Percentiles rank a stretch among this genome's conserved stretches.
Evolutionary conservation across 2,113 vertebrate genomes (phyloP).

Genomic region (Centropristis striata): DNA sequence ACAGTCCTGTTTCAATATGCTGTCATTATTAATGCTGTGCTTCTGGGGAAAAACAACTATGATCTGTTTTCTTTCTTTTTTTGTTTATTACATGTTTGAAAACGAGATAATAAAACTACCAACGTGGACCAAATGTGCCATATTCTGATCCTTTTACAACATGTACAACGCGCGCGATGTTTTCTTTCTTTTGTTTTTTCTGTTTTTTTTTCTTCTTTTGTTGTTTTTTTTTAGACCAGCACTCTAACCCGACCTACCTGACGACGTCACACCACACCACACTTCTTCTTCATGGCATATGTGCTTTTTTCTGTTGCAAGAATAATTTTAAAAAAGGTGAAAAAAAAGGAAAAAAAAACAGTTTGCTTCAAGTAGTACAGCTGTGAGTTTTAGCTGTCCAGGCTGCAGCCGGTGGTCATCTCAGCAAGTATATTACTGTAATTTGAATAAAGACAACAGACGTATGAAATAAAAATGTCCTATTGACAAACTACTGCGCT

Average conservation of each 20-base stretch:
- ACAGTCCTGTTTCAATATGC: slow-evolving; percentile 76
- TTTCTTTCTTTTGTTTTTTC: slow-evolving; percentile 8
- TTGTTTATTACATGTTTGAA: slow-evolving; percentile 80
- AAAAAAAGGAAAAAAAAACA: slow-evolving; percentile 3
- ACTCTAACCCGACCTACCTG: slow-evolving; percentile 59
- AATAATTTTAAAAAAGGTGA: slow-evolving; percentile 55
- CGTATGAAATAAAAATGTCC: slow-evolving; percentile 82
- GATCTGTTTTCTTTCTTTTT: slow-evolving; percentile 69
- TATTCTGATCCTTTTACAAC: slow-evolving; percentile 79
- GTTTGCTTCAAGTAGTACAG: slow-evolving; percentile 79
- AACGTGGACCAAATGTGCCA: slow-evolving; percentile 88
- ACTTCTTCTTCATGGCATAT: slow-evolving; percentile 60
- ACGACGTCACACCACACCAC: slow-evolving; percentile 45
- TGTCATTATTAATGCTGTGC: slow-evolving; percentile 81
- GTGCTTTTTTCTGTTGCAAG: slow-evolving; percentile 76
- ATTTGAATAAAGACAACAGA: slow-evolving; percentile 83
- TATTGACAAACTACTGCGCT: slow-evolving; percentile 70
- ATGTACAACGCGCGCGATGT: slow-evolving; percentile 49
- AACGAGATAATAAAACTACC: slow-evolving; percentile 82
- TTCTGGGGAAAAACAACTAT: slow-evolving; percentile 68
- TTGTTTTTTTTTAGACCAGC: slow-evolving; percentile 57
- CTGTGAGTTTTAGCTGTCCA: slow-evolving; percentile 72
- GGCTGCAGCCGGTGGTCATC: slow-evolving; percentile 78
- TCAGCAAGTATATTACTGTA: slow-evolving; percentile 82
- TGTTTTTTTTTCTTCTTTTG: slow-evolving; percentile 9